Conservation (phyloP, 2,113 vertebrate species). For the Platichthys stellatus region DNA sequence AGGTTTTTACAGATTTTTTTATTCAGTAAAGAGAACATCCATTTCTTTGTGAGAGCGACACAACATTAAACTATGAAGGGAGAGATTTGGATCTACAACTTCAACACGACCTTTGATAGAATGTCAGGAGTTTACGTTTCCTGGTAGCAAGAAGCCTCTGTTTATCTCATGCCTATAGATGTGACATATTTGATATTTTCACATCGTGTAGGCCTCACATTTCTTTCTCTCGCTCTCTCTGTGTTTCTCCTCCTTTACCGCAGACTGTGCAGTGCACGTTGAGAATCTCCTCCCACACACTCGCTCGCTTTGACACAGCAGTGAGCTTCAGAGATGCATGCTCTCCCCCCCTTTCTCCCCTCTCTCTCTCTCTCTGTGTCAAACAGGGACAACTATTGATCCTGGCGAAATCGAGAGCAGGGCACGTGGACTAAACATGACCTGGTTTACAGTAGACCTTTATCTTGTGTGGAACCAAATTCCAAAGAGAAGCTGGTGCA, state of each 20-base stretch:
- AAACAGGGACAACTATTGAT: conserved; percentile 57
- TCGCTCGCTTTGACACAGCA: conserved; percentile 43
- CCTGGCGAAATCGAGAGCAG: neutral
- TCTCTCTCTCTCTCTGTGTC: conserved; percentile 20
- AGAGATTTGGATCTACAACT: neutral
- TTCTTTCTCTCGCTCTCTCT: conserved; percentile 3
- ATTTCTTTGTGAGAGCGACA: neutral
- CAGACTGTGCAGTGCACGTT: conserved; percentile 33
- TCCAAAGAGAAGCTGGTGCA: neutral
- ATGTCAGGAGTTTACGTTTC: conserved; percentile 9
- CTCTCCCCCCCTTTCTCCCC: neutral
- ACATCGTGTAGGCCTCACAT: neutral
- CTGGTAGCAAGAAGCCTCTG: neutral
- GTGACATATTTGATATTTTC: conserved; percentile 23
- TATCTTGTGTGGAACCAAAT: neutral
- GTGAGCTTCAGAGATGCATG: conserved; percentile 22
- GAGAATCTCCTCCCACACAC: conserved; percentile 51
- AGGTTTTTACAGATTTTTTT: neutral
- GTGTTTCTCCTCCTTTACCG: conserved; percentile 18
- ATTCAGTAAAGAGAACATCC: too few species aligned
- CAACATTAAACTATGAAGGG: neutral
- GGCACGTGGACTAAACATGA: conserved; percentile 13
- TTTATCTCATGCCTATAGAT: conserved; percentile 27
- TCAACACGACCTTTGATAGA: neutral
- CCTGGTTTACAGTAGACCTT: conserved; percentile 6